Evolutionary conservation across 2,888 invertebrate genomes (phyloP).

Genomic region (Pemphredon lugubris): DNA sequence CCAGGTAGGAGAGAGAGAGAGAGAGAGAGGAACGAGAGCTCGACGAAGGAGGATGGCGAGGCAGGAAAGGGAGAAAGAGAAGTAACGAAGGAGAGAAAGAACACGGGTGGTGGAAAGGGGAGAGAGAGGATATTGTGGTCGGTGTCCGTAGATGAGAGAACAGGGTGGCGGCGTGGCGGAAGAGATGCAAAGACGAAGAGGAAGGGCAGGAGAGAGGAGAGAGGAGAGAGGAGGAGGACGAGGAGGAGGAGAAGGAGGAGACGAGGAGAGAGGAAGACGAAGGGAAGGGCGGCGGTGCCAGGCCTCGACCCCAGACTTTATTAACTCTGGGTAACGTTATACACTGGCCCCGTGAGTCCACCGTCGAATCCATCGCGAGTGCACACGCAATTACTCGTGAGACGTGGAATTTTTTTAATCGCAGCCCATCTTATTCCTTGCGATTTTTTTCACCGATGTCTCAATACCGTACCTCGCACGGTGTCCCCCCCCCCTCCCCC

Average conservation of each 20-base stretch:
- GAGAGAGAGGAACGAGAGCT: conserved; percentile 16
- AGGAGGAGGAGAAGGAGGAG: conserved; percentile 40
- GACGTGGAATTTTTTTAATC: conserved; percentile 20
- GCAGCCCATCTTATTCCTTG: neutral
- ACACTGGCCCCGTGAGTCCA: conserved; percentile 57
- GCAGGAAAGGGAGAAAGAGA: conserved; percentile 17
- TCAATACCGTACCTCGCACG: too few relatives aligned
- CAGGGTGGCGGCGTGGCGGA: conserved; percentile 51
- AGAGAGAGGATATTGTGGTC: conserved; percentile 67
- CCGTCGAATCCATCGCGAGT: conserved; percentile 23
- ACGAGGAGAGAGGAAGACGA: conserved; percentile 41
- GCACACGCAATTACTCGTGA: conserved; percentile 27
- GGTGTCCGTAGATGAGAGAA: conserved; percentile 71
- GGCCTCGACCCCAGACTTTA: conserved; percentile 71
- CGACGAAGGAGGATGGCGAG: conserved; percentile 35
- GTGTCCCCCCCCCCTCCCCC: too few relatives aligned
- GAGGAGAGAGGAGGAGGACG: conserved; percentile 38
- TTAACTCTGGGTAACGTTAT: conserved; percentile 74
- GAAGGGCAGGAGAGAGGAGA: conserved; percentile 20
- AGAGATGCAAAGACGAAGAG: conserved; percentile 38
- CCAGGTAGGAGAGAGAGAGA: conserved; percentile 35
- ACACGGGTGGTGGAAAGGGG: conserved; percentile 24
- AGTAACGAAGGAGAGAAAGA: conserved; percentile 30
- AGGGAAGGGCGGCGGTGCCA: conserved; percentile 36
- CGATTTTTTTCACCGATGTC: neutral